phyloP scores from a whole-genome alignment of 1,140 invertebrate species.

The Drosophila arizonae region DNA sequence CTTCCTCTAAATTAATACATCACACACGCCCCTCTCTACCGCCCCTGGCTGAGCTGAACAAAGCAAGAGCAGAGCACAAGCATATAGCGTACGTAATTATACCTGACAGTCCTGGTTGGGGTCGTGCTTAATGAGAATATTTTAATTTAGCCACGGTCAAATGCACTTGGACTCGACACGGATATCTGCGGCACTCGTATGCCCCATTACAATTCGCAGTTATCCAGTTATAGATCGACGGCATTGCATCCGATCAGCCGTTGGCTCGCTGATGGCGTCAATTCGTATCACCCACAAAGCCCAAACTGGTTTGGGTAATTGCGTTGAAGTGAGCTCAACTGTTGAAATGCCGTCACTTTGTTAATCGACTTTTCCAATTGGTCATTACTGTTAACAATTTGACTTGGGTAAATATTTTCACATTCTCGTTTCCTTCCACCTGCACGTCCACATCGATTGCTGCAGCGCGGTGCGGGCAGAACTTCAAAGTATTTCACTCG shows the following conservation, averaged over 20 bases:
- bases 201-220: background rate
- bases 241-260: conserved; percentile 55
- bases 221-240: conserved; percentile 12
- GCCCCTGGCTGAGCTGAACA: background rate
- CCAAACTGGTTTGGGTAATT: conserved; percentile 6
- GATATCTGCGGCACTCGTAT: background rate
- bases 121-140: conserved; percentile 64
- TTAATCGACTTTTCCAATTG: conserved; percentile 66
- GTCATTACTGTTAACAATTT: conserved; percentile 67
- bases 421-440: conserved; percentile 55
- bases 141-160: conserved; percentile 50
- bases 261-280: conserved; percentile 15
- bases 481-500: conserved; percentile 23
- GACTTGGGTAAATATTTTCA: conserved; percentile 70
- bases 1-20: conserved; percentile 75
- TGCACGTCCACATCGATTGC: background rate
- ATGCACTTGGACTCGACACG: conserved; percentile 3
- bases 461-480: background rate
- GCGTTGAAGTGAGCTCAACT: background rate
- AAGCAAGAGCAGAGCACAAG: conserved; percentile 9
- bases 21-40: conserved; percentile 32
- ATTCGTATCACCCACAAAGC: conserved; percentile 2
- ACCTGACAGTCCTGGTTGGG: conserved; percentile 57
- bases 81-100: conserved; percentile 63
- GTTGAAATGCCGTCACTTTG: conserved; percentile 14